Evolutionary conservation across 64 coral and sea anemone species (phyloP).

Genomic region (Pocillopora verrucosa): DNA sequence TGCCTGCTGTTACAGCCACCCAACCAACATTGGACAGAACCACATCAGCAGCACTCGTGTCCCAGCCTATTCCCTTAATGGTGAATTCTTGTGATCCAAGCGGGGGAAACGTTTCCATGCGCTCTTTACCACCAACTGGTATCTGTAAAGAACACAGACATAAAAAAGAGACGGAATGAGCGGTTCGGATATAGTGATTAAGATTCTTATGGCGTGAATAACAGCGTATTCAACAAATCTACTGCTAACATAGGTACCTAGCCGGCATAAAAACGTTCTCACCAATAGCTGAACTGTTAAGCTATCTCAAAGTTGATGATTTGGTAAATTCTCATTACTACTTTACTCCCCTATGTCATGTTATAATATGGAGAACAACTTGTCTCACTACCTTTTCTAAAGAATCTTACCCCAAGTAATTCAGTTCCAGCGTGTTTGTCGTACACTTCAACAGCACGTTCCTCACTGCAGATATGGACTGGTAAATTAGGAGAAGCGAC

Average conservation of each 20-base stretch:
- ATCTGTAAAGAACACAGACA: slow-evolving; percentile 46
- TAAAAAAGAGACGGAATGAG: background rate
- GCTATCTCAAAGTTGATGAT: background rate
- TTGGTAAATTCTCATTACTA: background rate
- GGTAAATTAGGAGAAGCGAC: slow-evolving; percentile 90
- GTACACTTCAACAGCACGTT: slow-evolving; percentile 77
- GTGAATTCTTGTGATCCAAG: slow-evolving; percentile 61
- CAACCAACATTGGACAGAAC: slow-evolving; percentile 93
- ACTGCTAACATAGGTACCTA: too few relatives aligned
- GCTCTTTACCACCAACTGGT: slow-evolving; percentile 64
- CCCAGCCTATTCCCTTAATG: slow-evolving; percentile 76
- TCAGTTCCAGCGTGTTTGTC: slow-evolving; percentile 70
- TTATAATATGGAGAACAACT: background rate
- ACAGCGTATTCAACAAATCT: too few relatives aligned
- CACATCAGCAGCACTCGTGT: slow-evolving; percentile 87
- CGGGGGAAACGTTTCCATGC: slow-evolving; percentile 83
- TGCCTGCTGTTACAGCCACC: slow-evolving; percentile 90
- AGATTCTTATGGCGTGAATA: too few relatives aligned
- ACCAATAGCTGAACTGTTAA: background rate
- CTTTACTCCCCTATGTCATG: background rate
- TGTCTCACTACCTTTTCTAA: background rate
- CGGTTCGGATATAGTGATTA: too few relatives aligned
- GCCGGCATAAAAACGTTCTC: background rate
- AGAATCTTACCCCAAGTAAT: slow-evolving; percentile 66
- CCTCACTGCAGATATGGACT: slow-evolving; percentile 67